Percentiles rank a stretch among this genome's conserved stretches.
These are phyloP conservation scores for Macropodus opercularis DNA, from an alignment of 2,797 vertebrate genomes.

Conservation along the genomic window DNA sequence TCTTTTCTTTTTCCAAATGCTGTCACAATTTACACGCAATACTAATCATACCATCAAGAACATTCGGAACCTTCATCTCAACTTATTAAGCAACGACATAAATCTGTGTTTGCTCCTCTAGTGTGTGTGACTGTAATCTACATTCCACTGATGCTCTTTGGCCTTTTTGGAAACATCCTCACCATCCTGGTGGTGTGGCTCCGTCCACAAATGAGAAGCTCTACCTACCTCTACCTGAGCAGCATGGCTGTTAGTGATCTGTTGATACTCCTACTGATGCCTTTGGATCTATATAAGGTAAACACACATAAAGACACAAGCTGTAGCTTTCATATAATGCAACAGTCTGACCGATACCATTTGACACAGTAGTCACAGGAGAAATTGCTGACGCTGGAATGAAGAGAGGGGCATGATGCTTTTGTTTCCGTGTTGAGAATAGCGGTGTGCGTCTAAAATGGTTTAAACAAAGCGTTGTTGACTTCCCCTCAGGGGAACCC, in stretches of 20 bases:
- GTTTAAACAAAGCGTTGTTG: constrained; percentile 4
- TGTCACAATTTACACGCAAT: too few species aligned
- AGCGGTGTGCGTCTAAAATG: neutral
- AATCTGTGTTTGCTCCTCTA: too few species aligned
- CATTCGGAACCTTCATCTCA: too few species aligned
- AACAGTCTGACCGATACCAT: neutral
- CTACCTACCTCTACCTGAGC: constrained; percentile 85
- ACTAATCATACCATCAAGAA: too few species aligned
- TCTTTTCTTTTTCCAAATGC: too few species aligned
- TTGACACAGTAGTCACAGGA: neutral
- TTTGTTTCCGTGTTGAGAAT: neutral
- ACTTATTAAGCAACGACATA: too few species aligned
- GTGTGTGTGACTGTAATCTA: constrained; percentile 80
- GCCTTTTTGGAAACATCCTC: constrained; percentile 80
- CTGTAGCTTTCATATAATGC: neutral
- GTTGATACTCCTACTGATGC: constrained; percentile 82
- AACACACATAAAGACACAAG: neutral
- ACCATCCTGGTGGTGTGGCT: constrained; percentile 84
- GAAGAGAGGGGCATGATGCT: neutral
- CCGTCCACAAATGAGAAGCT: constrained; percentile 83
- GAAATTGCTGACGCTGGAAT: neutral
- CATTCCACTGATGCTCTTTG: constrained; percentile 79
- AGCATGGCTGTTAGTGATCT: constrained; percentile 86
- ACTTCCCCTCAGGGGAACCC: constrained; percentile 29
- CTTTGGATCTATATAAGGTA: constrained; percentile 85